Evolutionary conservation across 1,140 invertebrate species (phyloP).

Genomic region (Drosophila equinoxialis): DNA sequence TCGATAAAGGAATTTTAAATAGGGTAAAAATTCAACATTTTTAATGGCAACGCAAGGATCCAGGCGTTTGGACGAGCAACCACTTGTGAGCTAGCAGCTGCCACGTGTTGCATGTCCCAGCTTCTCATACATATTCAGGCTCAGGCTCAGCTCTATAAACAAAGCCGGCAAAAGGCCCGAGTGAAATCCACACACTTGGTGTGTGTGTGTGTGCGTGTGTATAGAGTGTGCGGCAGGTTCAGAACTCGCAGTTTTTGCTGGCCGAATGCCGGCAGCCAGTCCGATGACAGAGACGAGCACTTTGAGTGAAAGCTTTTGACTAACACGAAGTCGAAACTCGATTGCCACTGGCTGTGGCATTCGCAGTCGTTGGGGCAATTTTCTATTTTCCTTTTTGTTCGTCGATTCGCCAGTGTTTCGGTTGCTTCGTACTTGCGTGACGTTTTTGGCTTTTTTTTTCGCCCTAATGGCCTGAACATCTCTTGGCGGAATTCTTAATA

Average conservation of each 20-base stretch:
- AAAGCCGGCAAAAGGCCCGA: constrained; percentile 40
- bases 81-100: constrained; percentile 8
- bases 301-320: constrained; percentile 13
- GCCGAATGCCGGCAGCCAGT: constrained; percentile 9
- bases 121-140: constrained; percentile 10
- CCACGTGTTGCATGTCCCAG: constrained; percentile 60
- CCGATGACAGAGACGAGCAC: background rate
- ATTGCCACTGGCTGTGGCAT: constrained; percentile 7
- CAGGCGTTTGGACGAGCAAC: background rate
- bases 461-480: constrained; percentile 26
- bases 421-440: background rate
- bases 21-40: no score
- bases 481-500: constrained; percentile 49
- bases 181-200: background rate
- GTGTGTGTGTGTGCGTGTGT: background rate
- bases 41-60: no score
- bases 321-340: constrained; percentile 5
- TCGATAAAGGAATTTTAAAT: no score
- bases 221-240: background rate
- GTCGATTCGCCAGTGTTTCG: background rate
- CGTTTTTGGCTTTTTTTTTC: no score
- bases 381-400: constrained; percentile 6
- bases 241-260: background rate
- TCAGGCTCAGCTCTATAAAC: constrained; percentile 58
- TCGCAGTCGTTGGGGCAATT: constrained; percentile 14